Base-by-base conservation (phyloP, 2,888 invertebrate species). In the Dendrolimus houi region DNA sequence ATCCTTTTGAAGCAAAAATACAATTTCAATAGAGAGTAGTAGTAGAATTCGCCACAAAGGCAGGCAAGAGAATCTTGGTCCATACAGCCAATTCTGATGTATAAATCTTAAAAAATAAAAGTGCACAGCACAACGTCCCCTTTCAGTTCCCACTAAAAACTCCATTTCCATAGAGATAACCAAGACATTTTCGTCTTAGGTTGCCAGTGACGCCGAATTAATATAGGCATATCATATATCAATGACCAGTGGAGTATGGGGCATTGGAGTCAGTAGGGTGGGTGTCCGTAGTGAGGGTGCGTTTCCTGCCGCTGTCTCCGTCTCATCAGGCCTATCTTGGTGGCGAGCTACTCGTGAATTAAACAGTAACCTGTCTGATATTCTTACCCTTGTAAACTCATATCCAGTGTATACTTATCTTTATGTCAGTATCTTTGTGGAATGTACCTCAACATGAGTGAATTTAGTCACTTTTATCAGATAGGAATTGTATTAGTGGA, bases 301-400 rank as follows among this genome's bases (percentile, higher is more conserved):
- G 65, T 78, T 82, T 87, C 87, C 87, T 83, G 79, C 76, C 81
- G 83, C 84, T 85, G 88, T 87, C 87, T 87, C 83, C 85, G 82
- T 74, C 85, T 84, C 86, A 83, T 85, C 87, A 85, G 81, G 79
- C 83, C 84, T 86, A 88, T 88, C 88, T 88, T 86, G 81, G 79
- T 75, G 69, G 66, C 77, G 75, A 72, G 75, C 77, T 74, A 78
- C 71, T 82, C 83, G 85, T 85, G 84, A 88, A 87, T 87, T 88
- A 87, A 87, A 87, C 87, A 86, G 75, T 83, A 77, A 76, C 62
- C 68, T 62, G 65, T 62, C 68, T 67, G 66, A 71, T 29, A 63
- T 68, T 64, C 65, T 60, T 70, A 66, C 57, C 58, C n/a, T 62
- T 6, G 29, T 29, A 29, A 29, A 29, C 6, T 29, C 29, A 29